Percentiles rank a stretch among this genome's conserved stretches.
Conservation (phyloP, 2,113 vertebrate species). For the Elachura formosa region DNA sequence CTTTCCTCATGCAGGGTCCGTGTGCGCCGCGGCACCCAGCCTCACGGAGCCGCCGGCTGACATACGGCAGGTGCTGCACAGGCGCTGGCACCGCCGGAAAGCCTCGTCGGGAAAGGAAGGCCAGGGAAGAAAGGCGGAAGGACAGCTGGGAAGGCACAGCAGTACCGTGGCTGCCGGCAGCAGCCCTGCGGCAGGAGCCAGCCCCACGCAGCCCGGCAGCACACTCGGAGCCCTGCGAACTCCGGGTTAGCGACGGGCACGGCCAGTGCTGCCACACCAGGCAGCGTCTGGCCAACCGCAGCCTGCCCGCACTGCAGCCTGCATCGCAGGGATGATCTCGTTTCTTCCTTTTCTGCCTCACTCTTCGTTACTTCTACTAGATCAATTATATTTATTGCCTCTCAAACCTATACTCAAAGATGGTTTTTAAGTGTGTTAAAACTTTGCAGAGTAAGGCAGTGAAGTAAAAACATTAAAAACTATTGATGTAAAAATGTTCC, state of each 20-base stretch:
- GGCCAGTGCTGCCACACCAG: neutral
- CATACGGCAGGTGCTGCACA: no score
- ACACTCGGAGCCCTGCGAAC: no score
- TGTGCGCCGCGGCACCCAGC: no score
- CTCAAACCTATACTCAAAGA: neutral
- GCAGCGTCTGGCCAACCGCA: neutral
- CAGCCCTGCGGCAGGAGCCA: no score
- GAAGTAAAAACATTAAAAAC: neutral
- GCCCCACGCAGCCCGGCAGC: no score
- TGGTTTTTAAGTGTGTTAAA: neutral
- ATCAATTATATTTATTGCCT: neutral
- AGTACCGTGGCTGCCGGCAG: no score
- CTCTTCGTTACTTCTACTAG: neutral
- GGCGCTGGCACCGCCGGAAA: no score
- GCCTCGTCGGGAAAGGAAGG: no score
- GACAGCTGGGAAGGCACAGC: no score
- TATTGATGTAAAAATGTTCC: neutral
- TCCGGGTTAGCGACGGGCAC: neutral
- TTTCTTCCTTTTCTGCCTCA: neutral
- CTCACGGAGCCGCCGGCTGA: no score
- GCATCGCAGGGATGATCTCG: neutral
- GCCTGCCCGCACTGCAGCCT: neutral
- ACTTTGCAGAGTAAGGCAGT: neutral
- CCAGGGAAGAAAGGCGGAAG: no score
- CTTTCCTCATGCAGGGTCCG: neutral